These are phyloP conservation scores for Planiliza haematocheilus DNA, from an alignment of 2,113 vertebrate genomes.

Conservation along the genomic window DNA sequence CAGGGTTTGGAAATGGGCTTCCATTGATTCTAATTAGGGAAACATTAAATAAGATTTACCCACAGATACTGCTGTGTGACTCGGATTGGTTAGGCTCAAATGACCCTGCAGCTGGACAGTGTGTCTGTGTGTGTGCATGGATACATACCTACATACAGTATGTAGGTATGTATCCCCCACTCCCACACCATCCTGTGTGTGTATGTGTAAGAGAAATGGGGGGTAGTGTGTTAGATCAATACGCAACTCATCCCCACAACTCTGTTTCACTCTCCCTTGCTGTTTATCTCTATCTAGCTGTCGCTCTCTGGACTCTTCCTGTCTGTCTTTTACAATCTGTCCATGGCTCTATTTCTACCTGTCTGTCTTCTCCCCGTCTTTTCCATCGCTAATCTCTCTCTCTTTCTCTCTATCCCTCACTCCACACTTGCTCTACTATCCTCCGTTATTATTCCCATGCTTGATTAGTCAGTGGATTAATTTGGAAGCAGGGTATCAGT, in stretches of 20 bases:
- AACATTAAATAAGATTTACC: slow-evolving; percentile 98
- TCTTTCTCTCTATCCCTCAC: slow-evolving; percentile 38
- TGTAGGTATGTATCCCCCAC: slow-evolving; percentile 11
- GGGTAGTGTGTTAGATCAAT: slow-evolving; percentile 71
- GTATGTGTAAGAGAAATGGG: slow-evolving; percentile 60
- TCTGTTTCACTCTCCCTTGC: slow-evolving; percentile 58
- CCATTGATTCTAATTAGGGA: slow-evolving; percentile 99
- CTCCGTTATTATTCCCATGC: slow-evolving; percentile 79
- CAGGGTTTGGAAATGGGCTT: slow-evolving; percentile 91
- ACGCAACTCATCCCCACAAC: slow-evolving; percentile 65
- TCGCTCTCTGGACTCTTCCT: slow-evolving; percentile 63
- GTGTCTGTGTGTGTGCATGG: slow-evolving; percentile 38
- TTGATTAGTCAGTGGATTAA: slow-evolving; percentile 85
- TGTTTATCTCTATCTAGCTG: slow-evolving; percentile 73
- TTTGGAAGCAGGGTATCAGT: slow-evolving; percentile 83
- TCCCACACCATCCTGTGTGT: slow-evolving; percentile 14
- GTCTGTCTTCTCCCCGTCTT: slow-evolving; percentile 67
- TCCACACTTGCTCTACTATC: slow-evolving; percentile 59
- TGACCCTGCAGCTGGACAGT: slow-evolving; percentile 76
- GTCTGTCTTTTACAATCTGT: slow-evolving; percentile 72
- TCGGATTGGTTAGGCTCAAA: slow-evolving; percentile 80
- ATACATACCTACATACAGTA: slow-evolving; percentile 21
- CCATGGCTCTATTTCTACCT: slow-evolving; percentile 72
- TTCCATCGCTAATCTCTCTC: slow-evolving; percentile 42
- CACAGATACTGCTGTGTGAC: slow-evolving; percentile 85